These are phyloP conservation scores for Tipula unca DNA, from an alignment of 2,888 invertebrate species.

Conservation along the genomic window DNA sequence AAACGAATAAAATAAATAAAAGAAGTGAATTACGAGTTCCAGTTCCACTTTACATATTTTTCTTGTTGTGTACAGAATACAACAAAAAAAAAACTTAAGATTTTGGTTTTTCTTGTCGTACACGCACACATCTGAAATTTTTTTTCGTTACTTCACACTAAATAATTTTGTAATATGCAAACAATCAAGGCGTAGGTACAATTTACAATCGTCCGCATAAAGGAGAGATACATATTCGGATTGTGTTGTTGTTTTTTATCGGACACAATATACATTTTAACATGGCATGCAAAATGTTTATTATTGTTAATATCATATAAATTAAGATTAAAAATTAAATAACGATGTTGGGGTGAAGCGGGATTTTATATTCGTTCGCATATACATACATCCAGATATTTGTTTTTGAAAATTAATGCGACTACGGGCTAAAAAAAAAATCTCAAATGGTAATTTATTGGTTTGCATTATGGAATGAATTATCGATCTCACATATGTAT, in stretches of 20 bases:
- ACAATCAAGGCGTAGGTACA: slow-evolving; percentile 18
- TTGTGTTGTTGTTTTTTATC: neutral
- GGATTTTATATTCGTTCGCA: neutral
- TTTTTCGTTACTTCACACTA: neutral
- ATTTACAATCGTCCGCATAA: neutral
- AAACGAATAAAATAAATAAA: neutral
- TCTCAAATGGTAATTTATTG: neutral
- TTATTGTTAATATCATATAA: slow-evolving; percentile 26
- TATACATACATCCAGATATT: neutral
- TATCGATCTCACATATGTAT: neutral
- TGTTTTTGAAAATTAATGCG: neutral
- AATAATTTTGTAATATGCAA: slow-evolving; percentile 8
- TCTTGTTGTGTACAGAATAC: neutral
- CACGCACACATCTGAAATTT: neutral
- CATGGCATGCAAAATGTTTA: slow-evolving; percentile 25
- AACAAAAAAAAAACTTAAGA: neutral
- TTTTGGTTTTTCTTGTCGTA: neutral
- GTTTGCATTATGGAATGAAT: neutral
- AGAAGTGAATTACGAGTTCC: neutral
- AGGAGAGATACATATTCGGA: neutral
- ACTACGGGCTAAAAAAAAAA: neutral
- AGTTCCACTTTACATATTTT: slow-evolving; percentile 9
- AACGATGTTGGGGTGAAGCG: neutral
- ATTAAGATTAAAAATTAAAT: slow-evolving; percentile 26
- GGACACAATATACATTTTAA: neutral